These are phyloP conservation scores for Siphlonurus alternatus DNA, from an alignment of 2,888 invertebrate genomes.

Conservation along the genomic window DNA sequence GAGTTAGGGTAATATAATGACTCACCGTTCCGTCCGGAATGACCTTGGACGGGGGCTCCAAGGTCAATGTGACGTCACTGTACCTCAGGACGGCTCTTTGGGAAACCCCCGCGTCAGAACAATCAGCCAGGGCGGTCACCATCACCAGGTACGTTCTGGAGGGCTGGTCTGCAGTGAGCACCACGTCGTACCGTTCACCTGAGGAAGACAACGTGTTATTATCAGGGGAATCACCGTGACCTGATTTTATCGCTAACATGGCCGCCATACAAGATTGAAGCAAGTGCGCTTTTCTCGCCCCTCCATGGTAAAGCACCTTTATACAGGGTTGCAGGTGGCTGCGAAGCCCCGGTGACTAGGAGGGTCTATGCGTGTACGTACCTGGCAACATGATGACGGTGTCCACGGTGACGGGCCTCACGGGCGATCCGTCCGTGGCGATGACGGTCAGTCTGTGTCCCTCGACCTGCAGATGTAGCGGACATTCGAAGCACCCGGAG, in stretches of 20 bases:
- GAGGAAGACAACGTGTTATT: too few species aligned
- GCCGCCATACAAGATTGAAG: too few species aligned
- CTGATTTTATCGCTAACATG: too few species aligned
- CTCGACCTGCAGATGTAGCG: slow-evolving; percentile 22
- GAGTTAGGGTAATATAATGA: too few species aligned
- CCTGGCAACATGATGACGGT: not conserved
- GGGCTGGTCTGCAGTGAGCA: not conserved
- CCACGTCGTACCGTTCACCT: not conserved
- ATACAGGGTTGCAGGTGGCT: too few species aligned
- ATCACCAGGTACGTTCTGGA: slow-evolving; percentile 9
- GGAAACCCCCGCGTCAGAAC: slow-evolving; percentile 3
- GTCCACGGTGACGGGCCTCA: slow-evolving; percentile 17
- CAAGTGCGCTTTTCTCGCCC: too few species aligned
- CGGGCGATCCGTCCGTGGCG: slow-evolving; percentile 20
- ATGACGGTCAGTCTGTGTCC: slow-evolving; percentile 21
- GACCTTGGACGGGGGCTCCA: too few species aligned
- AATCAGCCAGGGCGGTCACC: slow-evolving; percentile 7
- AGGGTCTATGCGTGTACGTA: too few species aligned
- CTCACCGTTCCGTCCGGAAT: too few species aligned
- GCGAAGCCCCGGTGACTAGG: too few species aligned
- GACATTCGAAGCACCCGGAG: slow-evolving; percentile 23
- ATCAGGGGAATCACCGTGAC: too few species aligned
- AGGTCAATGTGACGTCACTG: slow-evolving; percentile 1
- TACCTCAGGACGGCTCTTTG: not conserved
- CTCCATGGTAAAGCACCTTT: too few species aligned